Evolutionary conservation across 2,888 invertebrate genomes (phyloP), one percentile per base, ranked within the genome.

Genomic region (Watsonalla binaria): DNA sequence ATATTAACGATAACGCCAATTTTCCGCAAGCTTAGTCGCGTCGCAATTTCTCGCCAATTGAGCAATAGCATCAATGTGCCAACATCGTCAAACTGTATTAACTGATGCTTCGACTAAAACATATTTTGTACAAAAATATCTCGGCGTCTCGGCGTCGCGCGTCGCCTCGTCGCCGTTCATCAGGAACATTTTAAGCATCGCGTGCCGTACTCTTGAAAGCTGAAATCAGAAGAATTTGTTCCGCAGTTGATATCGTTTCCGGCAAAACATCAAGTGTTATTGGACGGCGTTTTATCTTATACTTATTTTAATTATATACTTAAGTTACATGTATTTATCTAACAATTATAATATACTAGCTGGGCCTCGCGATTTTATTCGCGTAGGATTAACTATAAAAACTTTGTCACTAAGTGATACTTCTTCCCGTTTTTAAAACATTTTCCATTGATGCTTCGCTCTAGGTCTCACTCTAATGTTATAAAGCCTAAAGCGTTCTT

Each of bases 1-100:
- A 90, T 90, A 90, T 90, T 90, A 90, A 90, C 88, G 86, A 89
- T 90, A 90, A 89, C 89, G 87, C 84, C 90, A 89, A 90, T 90
- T 90, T 90, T 90, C 86, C 86, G 82, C 82, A 77, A 88, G 89
- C 83, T 90, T 89, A 89, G 80, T 77, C 82, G 75, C 88, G 86
- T 82, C 84, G 89, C 88, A 90, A 90, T 90, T 90, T 90, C 85
- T 82, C 90, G 90, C 84, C 90, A 90, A 90, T 90, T 90, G 89
- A 85, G 86, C 90, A 89, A 88, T 86, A 82, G 86, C 74, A 84
- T 86, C 86, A 70, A 73, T 74, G 74, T 72, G 68, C 70, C 71
- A 66, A 63, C 58, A 62, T 57, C 68, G 68, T 14, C 39, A 37
- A 74, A 72, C 66, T 61, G 69, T 66, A 73, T 74, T 76, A 76